These are phyloP conservation scores for Eilema sororculum DNA, from an alignment of 2,888 invertebrate species.

Conservation along the genomic window DNA sequence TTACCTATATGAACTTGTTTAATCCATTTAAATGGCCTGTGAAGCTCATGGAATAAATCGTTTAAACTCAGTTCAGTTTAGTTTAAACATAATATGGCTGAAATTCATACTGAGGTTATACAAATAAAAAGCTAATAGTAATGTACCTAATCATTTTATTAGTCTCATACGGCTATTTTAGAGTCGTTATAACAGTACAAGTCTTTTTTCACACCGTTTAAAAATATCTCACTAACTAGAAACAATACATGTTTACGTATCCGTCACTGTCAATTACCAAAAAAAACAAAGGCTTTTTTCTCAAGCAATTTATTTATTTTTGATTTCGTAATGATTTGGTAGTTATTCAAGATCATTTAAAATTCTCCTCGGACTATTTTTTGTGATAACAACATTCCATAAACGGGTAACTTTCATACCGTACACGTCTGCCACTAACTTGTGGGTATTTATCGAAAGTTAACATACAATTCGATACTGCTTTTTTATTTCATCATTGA, in stretches of 20 bases:
- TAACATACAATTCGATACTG: slow-evolving; percentile 19
- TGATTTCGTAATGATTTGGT: slow-evolving; percentile 26
- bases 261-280: slow-evolving; percentile 29
- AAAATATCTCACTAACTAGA: slow-evolving; percentile 18
- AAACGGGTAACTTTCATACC: slow-evolving; percentile 61
- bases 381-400: slow-evolving; percentile 59
- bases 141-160: background rate
- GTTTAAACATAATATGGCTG: no score
- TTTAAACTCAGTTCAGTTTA: no score
- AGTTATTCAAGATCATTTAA: slow-evolving; percentile 38
- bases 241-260: slow-evolving; percentile 23
- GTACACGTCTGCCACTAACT: slow-evolving; percentile 27
- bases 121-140: background rate
- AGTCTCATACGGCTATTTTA: background rate
- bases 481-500: slow-evolving; percentile 21
- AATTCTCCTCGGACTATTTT: slow-evolving; percentile 44
- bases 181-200: background rate
- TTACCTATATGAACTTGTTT: no score
- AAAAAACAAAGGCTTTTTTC: slow-evolving; percentile 19
- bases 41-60: no score
- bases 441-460: slow-evolving; percentile 40
- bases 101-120: background rate
- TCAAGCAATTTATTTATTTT: slow-evolving; percentile 25
- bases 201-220: background rate
- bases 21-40: no score